Base-by-base conservation (phyloP, 92 coral and sea anemone species). In the Muricea muricata region DNA sequence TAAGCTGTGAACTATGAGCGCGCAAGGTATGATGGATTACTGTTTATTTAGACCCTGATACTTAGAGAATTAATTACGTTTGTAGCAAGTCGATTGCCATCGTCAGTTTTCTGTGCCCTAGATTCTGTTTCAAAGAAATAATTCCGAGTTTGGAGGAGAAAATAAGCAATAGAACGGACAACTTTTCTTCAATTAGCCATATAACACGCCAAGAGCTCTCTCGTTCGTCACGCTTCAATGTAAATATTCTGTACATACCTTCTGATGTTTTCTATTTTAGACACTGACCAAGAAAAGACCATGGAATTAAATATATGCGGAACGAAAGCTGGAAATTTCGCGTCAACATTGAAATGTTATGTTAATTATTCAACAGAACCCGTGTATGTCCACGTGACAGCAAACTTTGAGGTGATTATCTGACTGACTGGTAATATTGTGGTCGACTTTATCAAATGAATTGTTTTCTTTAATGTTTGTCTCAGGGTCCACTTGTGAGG, bases 401-500 rank as follows among this genome's bases (percentile, higher is more conserved):
- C 94, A 40, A 81, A 78, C 34, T 94, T 97, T 68, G 92, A 90
- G 93, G 99, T 96, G 67, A 90, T 87, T 55, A 31, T n/a, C 17
- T 60, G 33, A n/a, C 12, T 30, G 1, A 13, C 9, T 12, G 39
- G 11, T 4, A 6, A 24, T 24, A 55, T 18, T 12, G 15, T 55
- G 28, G 5, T 37, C 42, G 9, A 9, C 42, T 37, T 37, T 37
- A 37, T 37, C 42, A 4, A 55, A 55, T 55, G n/a, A 24, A 55
- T 18, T 55, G 28, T 55, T 55, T 55, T 12, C 13, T 58, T 2
- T 45, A 8, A 13, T 45, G 9, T 17, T 45, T 23, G 9, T 23
- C 67, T 14, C 63, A 97, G 99, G 99, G 99, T 17, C 98, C 99
- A 4, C 93, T 90, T 84, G 97, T 97, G 14, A 73, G 81, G 11